Evolutionary conservation across 2,888 invertebrate genomes (phyloP).

Genomic region (Eremobia ochroleuca): DNA sequence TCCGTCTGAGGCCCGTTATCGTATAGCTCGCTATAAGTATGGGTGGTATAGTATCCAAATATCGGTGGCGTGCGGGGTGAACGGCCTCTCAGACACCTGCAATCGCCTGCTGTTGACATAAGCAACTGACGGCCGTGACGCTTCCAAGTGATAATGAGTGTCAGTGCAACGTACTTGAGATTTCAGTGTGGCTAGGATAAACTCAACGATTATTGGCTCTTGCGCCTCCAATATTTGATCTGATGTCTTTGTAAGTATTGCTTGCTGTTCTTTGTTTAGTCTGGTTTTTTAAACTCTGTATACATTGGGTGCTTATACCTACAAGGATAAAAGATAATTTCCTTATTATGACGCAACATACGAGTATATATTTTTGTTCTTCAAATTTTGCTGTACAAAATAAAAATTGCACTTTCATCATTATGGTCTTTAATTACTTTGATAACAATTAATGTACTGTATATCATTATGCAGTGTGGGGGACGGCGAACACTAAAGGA

Average conservation of each 20-base stretch:
- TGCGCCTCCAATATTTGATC: conserved; percentile 49
- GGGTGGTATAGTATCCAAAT: conserved; percentile 87
- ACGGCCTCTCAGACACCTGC: conserved; percentile 88
- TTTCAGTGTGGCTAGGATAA: conserved; percentile 65
- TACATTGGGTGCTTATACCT: not conserved
- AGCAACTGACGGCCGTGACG: conserved; percentile 81
- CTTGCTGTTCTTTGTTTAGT: conserved; percentile 24
- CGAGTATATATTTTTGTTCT: not conserved
- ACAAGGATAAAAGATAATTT: conserved; percentile 12
- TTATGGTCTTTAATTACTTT: conserved; percentile 3
- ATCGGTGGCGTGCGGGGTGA: conserved; percentile 86
- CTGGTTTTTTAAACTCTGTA: conserved; percentile 9
- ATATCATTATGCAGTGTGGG: conserved; percentile 37
- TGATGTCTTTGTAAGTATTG: conserved; percentile 29
- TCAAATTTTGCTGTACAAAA: not conserved
- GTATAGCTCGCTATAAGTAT: conserved; percentile 74
- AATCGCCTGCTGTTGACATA: conserved; percentile 88
- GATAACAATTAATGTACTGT: conserved; percentile 32
- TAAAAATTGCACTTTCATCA: not conserved
- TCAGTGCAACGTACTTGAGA: conserved; percentile 81
- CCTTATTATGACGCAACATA: conserved; percentile 4
- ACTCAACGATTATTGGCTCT: conserved; percentile 52
- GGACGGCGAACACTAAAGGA: conserved; percentile 44
- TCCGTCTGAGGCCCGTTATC: conserved; percentile 82
- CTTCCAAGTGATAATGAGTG: conserved; percentile 86